Evolutionary conservation across 2,797 vertebrate species (phyloP), one percentile per base, ranked within the genome.

Genomic region (Clamator glandarius): DNA sequence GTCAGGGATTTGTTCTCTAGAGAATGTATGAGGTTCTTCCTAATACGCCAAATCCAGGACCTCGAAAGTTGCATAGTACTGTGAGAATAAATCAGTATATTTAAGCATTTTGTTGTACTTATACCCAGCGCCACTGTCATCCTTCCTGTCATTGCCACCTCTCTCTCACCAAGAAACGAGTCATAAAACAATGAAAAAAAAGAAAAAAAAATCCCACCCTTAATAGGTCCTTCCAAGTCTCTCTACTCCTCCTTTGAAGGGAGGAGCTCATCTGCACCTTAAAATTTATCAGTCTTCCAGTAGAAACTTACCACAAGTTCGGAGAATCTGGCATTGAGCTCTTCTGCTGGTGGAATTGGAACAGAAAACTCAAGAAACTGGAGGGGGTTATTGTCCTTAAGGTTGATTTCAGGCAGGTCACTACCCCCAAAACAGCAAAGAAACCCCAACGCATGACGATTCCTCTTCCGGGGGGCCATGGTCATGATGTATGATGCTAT

Each of bases 401-500:
- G 98, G 97, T 99, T 99, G 97, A 99, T 99, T 98, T 99, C 99
- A 2, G 98, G 99, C 48, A 98, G 98, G 92, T 99, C 98, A 0
- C 97, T 99, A 96, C 98, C 98, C 90, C 98, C 98, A 3, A 99
- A 99, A 97, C 99, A 99, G 97, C 99, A 99, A 93, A 99, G 97
- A 97, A 99, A 99, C 92, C 99, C 99, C 98, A 99, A 95, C 29
- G 98, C 98, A 95, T 99, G 98, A 97, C 98, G 98, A 76, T 98
- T 99, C 98, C 99, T 98, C 98, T 99, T 99, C 96, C 99, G 98
- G 93, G 98, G 98, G 46, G 99, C 99, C 99, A 99, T 99, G 97
- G 94, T 98, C 97, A 97, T 97, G 84, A 44, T 74, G 97, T 97
- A 94, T 87, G 94, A 52, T 97, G 98, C 98, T 99, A 99, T 98